phyloP scores from a whole-genome alignment of 1,140 invertebrate genomes.

The Bombus sibiricus region DNA sequence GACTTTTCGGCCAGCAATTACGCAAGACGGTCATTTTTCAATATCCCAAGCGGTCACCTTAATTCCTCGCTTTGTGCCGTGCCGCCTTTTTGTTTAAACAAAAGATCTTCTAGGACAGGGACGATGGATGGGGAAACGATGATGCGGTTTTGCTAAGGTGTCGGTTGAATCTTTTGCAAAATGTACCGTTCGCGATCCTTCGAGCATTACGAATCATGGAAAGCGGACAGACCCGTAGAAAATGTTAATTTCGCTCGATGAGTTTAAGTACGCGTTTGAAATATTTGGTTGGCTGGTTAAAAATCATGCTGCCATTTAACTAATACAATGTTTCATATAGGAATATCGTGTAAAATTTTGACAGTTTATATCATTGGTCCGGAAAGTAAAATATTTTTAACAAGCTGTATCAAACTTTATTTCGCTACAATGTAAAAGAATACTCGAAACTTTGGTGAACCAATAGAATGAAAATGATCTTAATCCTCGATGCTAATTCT shows the following conservation, averaged over 20 bases:
- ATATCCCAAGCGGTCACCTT: slow-evolving; percentile 49
- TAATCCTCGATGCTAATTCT: too few relatives aligned
- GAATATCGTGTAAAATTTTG: rapidly evolving
- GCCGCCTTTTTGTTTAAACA: slow-evolving; percentile 26
- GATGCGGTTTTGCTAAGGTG: neutral
- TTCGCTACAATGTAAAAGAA: too few relatives aligned
- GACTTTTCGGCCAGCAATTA: slow-evolving; percentile 55
- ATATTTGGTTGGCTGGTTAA: too few relatives aligned
- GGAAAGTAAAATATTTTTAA: too few relatives aligned
- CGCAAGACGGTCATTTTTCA: slow-evolving; percentile 64
- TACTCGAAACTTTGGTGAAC: too few relatives aligned
- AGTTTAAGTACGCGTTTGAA: too few relatives aligned
- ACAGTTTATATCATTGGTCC: too few relatives aligned
- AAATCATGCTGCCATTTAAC: too few relatives aligned
- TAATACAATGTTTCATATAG: too few relatives aligned
- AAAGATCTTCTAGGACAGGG: neutral
- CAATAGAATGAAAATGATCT: too few relatives aligned
- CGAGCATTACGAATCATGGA: neutral
- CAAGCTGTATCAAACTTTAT: too few relatives aligned
- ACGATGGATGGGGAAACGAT: neutral
- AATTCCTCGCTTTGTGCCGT: slow-evolving; percentile 21
- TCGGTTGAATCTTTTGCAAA: neutral
- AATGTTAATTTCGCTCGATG: slow-evolving; percentile 15
- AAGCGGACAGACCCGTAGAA: neutral
- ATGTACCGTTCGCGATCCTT: neutral